Base-by-base conservation (phyloP, 64 coral and sea anemone genomes). In the Montipora cactus region DNA sequence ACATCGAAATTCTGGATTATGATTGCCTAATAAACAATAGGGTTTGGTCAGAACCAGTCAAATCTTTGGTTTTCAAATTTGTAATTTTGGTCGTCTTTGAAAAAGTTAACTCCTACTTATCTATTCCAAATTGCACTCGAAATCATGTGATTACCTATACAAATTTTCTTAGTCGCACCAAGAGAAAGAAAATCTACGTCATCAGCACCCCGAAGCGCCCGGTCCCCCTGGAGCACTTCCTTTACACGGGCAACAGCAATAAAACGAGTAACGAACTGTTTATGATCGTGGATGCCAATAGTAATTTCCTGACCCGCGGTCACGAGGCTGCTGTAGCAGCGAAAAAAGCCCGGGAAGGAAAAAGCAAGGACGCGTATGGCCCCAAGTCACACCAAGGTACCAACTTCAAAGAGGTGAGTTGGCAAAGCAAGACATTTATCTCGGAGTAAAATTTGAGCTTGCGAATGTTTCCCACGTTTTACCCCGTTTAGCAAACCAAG, bases 241-340 rank as follows among this genome's bases (percentile, higher is more conserved):
- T 99, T 61, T 99, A 99, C 78, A 99, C 97, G 61, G 97, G 97
- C 74, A 99, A 96, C 76, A 99, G 97, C 57, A 93, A 95, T 20
- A 99, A 96, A 74, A 99, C 97, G 12, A 96, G 94, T 76, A 89
- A 89, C 20, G 97, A 99, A 84, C 78, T 96, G 86, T 99, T 99
- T 92, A 59, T 94, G 72, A 91, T 99, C 77, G 91, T 99, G 81
- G 93, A 89, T 78, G 81, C 82, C 0, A 88, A 96, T 5, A 90
- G 89, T 28, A 94, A 92, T 37, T 99, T 99, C 47, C 62, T 94
- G 84, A 94, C 94, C 16, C 89, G 88, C 19, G 97, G 97, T 44
- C 94, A 99, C 74, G 91, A 96, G 55, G 88, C 88, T 74, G 97
- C 97, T n/a, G 89, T 94, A 52, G 89, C 82, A 53, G 94, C 97